Conservation (phyloP, 2,888 invertebrate species). For the Brassicogethes aeneus region DNA sequence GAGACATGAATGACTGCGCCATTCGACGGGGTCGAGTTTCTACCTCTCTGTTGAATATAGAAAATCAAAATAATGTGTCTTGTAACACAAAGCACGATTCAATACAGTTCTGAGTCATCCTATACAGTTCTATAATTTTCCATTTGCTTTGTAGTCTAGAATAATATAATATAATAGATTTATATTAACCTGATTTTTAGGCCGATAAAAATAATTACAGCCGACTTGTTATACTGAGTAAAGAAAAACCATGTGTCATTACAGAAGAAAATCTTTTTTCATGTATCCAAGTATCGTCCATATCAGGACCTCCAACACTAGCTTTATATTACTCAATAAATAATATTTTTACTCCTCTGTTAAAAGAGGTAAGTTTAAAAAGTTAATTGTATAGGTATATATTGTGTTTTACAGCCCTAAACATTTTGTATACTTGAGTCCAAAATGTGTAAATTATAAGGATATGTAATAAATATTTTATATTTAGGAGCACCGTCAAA, state of each 20-base stretch:
- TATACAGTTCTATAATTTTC: too few species aligned
- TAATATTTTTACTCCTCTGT: slow-evolving; percentile 47
- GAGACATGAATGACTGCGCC: too few species aligned
- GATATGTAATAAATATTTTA: too few species aligned
- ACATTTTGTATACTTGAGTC: too few species aligned
- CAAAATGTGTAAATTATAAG: too few species aligned
- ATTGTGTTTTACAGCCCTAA: too few species aligned
- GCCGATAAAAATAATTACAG: not conserved
- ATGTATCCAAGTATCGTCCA: slow-evolving; percentile 50
- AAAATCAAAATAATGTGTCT: too few species aligned
- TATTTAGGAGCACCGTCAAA: slow-evolving; percentile 24
- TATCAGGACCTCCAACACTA: slow-evolving; percentile 50
- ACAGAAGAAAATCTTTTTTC: slow-evolving; percentile 50
- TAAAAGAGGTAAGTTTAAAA: slow-evolving; percentile 27
- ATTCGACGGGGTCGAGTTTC: too few species aligned
- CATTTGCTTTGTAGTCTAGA: not conserved
- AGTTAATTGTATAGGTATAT: too few species aligned
- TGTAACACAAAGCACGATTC: too few species aligned
- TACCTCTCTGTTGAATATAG: too few species aligned
- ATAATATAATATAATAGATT: not conserved
- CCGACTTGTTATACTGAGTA: slow-evolving; percentile 49
- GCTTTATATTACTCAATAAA: slow-evolving; percentile 53
- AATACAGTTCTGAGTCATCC: too few species aligned
- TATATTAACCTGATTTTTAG: not conserved
- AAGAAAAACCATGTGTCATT: slow-evolving; percentile 48